Evolutionary conservation across 2,888 invertebrate genomes (phyloP), one percentile per base, ranked within the genome.

Genomic region (Amphipoea lucens): DNA sequence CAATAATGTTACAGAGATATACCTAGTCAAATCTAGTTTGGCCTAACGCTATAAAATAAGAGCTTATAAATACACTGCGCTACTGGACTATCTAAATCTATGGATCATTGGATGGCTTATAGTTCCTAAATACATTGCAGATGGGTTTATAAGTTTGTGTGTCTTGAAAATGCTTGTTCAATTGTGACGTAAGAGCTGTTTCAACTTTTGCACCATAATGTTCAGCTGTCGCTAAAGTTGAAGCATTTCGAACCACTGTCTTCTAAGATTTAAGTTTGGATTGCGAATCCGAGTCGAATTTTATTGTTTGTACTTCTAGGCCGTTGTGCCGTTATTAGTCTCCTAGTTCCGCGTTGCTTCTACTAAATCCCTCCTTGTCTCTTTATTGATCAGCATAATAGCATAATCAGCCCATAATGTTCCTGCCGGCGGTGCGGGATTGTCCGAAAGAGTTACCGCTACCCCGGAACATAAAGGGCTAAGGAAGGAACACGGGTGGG

Each of bases 191-290:
- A 68, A 74, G 40, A 81, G 62, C 29, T 62, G 23, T 23, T 76
- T 40, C 29, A 82, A 82, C 48, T 75, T 78, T 74, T 73, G 40
- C 20, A 14, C 54, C 48, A 74, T 81, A 80, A 76, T 54, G 14
- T 76, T 51, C 79, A 78, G 82, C 79, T 82, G 78, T 71, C 23
- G 68, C 78, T 1, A 74, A 84, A 85, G 79, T 85, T 85, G 72
- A 76, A 79, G 74, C 11, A 85, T 85, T 85, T 76, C 36, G 17
- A 76, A 70, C 70, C n/a, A 67, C 75, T 48, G n/a, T n/a, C n/a
- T n/a, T n/a, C n/a, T n/a, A 65, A 71, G 36, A 70, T 79, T 85
- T n/a, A 74, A 68, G 57, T 85, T 85, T 40, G 48, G 6, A 77
- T n/a, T 74, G 62, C 23, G 17, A 73, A 72, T 66, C 23, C 20